These are phyloP conservation scores for Pseudomyrmex dendroicus DNA, from an alignment of 1,140 invertebrate genomes.

Conservation along the genomic window DNA sequence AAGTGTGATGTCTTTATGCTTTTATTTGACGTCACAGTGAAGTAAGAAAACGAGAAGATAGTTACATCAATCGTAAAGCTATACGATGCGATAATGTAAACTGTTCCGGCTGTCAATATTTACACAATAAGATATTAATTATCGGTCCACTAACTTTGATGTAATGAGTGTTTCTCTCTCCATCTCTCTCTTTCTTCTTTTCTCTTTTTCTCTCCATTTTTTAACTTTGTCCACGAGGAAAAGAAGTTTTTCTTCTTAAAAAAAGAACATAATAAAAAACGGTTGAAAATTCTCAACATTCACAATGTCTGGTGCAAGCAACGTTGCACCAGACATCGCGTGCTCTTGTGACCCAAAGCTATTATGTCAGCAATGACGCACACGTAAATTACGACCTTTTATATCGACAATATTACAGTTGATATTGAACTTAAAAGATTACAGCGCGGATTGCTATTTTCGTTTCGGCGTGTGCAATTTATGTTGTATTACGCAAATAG, in stretches of 20 bases:
- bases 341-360: constrained; percentile 28
- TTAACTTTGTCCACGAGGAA: too few relatives aligned
- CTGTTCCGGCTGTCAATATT: constrained; percentile 34
- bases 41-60: constrained; percentile 15
- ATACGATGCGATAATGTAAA: constrained; percentile 13
- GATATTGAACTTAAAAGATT: constrained; percentile 45
- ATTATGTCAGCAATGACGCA: constrained; percentile 54
- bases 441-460: constrained; percentile 29
- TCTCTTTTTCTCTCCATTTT: background rate
- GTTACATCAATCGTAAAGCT: constrained; percentile 32
- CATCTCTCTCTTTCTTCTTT: background rate
- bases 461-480: constrained; percentile 2
- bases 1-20: background rate
- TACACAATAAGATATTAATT: constrained; percentile 45
- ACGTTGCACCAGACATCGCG: constrained; percentile 20
- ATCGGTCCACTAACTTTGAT: background rate
- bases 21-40: constrained; percentile 32
- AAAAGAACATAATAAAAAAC: background rate
- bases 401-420: constrained; percentile 30
- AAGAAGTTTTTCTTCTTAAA: background rate
- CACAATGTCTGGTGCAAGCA: background rate
- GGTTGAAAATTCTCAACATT: constrained; percentile 15
- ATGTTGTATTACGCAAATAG: constrained; percentile 5
- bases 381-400: constrained; percentile 20
- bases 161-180: background rate